Evolutionary conservation across 2,113 vertebrate genomes (phyloP), one percentile per base, ranked within the genome.

Genomic region (Hylia prasina): DNA sequence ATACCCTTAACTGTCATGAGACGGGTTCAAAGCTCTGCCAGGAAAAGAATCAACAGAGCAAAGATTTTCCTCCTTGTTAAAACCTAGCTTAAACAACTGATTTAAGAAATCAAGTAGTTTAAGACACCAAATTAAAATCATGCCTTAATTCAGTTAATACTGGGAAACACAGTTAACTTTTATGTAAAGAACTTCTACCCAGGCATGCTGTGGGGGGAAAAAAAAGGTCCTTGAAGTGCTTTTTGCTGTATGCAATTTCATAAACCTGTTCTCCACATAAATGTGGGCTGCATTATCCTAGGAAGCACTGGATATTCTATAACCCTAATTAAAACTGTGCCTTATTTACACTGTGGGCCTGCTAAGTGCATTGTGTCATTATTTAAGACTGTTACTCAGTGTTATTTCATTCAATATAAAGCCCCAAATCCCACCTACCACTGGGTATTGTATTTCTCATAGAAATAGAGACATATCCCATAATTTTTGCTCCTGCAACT

Each of bases 131-230:
- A 66, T 82, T 42, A 66, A 95, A 84, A 65, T 8, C 11, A 7
- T 53, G 2, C 58, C 54, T 86, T 63, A 65, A 83, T 54, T 47
- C 33, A 27, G 20, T 87, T 87, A 45, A 63, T 83, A 22, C 33
- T 66, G 58, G 37, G 40, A 48, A 82, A 65, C 15, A 27, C n/a
- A 27, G 44, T 66, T 47, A 44, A 48, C 45, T 72, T 90, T 68
- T 78, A 37, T 39, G 9, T 54, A 27, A 90, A 48, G 48, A 72
- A 70, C 37, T 88, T 35, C 27, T 33, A 71, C 13, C 11, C 50
- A 53, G 80, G 44, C 77, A 8, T 69, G 65, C 69, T 61, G 81
- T 1, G 15, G 28, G 20, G 21, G 7, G 2, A 0, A 0, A 2
- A 24, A 6, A 15, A 30, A 3, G 21, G 7, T 69, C 15, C 23